Evolutionary conservation across 1,140 invertebrate species (phyloP).

Genomic region (Ostrea edulis): DNA sequence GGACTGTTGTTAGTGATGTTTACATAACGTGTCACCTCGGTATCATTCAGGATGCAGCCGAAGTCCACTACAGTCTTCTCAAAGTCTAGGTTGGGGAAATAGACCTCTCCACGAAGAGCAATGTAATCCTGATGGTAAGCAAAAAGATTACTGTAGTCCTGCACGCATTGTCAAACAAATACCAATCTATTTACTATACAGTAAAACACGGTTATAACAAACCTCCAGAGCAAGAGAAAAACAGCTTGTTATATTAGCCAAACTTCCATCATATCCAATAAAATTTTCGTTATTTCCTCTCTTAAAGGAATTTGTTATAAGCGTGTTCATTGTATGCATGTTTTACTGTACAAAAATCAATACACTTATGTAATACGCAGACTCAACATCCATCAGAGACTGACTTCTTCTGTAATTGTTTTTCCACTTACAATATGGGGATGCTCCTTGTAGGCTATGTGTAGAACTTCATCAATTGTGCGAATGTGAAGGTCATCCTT

Average conservation of each 20-base stretch:
- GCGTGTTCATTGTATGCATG: too few relatives aligned
- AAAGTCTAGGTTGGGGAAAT: constrained; percentile 79
- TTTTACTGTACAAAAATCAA: too few relatives aligned
- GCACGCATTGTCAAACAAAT: too few relatives aligned
- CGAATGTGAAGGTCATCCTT: constrained; percentile 77
- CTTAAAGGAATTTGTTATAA: too few relatives aligned
- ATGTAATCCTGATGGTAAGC: constrained; percentile 75
- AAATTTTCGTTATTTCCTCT: too few relatives aligned
- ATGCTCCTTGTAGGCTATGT: constrained; percentile 77
- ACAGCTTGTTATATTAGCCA: background rate
- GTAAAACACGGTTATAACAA: constrained; percentile 4
- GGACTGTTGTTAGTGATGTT: constrained; percentile 80
- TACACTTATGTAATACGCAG: too few relatives aligned
- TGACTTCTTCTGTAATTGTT: too few relatives aligned
- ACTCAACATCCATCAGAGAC: background rate
- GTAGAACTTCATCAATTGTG: constrained; percentile 75
- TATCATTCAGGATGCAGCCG: constrained; percentile 80
- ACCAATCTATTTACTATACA: too few relatives aligned
- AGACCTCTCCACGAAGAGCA: constrained; percentile 78
- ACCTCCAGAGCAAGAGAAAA: background rate
- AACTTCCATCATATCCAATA: too few relatives aligned
- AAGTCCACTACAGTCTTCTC: constrained; percentile 77
- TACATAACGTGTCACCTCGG: constrained; percentile 77
- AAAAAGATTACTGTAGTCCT: constrained; percentile 16
- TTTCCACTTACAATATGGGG: constrained; percentile 77